phyloP scores from a whole-genome alignment of 2,888 invertebrate species.

The Euplagia quadripunctaria region DNA sequence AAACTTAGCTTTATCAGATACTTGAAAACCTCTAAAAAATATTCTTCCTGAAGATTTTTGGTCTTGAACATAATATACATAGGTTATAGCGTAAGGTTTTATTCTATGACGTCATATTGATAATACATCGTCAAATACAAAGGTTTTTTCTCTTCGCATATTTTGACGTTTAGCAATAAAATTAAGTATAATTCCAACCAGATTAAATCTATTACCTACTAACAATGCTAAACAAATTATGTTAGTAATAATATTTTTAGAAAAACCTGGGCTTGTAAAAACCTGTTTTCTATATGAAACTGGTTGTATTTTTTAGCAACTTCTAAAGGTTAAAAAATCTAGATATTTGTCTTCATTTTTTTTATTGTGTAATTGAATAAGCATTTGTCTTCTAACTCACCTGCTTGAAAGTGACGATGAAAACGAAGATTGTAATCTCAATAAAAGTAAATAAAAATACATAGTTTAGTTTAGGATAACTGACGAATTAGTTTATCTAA shows the following conservation, averaged over 20 bases:
- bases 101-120: neutral
- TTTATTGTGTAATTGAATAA: no score
- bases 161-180: neutral
- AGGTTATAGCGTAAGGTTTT: neutral
- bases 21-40: neutral
- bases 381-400: no score
- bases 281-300: neutral
- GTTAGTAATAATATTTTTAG: neutral
- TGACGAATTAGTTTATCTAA: no score
- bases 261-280: neutral
- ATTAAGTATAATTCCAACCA: neutral
- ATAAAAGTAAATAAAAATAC: no score
- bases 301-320: neutral
- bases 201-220: no score
- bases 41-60: neutral
- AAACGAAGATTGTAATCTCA: no score
- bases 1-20: conserved; percentile 11
- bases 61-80: neutral
- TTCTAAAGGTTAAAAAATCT: neutral
- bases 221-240: neutral
- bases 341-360: no score
- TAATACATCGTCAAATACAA: neutral
- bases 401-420: no score
- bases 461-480: no score
- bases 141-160: neutral